Evolutionary conservation across 2,888 invertebrate species (phyloP).

Genomic region (Tetanocera ferruginea): DNA sequence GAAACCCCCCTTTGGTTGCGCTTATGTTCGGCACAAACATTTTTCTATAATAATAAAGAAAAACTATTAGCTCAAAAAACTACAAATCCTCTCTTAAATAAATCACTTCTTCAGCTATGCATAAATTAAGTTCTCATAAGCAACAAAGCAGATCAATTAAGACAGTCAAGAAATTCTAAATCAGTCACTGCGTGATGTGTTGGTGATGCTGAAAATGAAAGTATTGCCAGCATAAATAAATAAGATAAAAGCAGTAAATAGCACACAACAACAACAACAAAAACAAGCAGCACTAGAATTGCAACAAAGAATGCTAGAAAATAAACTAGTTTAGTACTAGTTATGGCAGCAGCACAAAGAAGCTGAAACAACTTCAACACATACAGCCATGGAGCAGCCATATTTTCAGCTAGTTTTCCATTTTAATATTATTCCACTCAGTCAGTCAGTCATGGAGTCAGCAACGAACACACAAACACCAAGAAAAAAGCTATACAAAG

Average conservation of each 20-base stretch:
- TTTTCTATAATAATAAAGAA: too few species aligned
- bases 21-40: too few species aligned
- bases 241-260: not conserved
- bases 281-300: too few species aligned
- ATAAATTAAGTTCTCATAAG: not conserved
- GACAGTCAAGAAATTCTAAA: constrained; percentile 14
- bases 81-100: too few species aligned
- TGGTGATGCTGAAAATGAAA: constrained; percentile 23
- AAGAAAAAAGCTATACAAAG: not conserved
- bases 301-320: not conserved
- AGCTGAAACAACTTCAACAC: not conserved
- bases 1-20: too few species aligned
- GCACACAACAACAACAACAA: not conserved
- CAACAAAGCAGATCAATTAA: constrained; percentile 4
- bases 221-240: constrained; percentile 33
- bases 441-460: constrained; percentile 12
- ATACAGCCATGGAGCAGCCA: constrained; percentile 6
- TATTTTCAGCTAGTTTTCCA: constrained; percentile 5
- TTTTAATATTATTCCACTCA: not conserved
- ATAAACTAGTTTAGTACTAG: constrained; percentile 1
- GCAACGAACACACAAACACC: not conserved
- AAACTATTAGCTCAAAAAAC: too few species aligned
- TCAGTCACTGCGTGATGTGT: not conserved
- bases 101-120: too few species aligned
- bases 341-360: not conserved